Base-by-base conservation (phyloP, 2,113 vertebrate species). In the Tichodroma muraria region DNA sequence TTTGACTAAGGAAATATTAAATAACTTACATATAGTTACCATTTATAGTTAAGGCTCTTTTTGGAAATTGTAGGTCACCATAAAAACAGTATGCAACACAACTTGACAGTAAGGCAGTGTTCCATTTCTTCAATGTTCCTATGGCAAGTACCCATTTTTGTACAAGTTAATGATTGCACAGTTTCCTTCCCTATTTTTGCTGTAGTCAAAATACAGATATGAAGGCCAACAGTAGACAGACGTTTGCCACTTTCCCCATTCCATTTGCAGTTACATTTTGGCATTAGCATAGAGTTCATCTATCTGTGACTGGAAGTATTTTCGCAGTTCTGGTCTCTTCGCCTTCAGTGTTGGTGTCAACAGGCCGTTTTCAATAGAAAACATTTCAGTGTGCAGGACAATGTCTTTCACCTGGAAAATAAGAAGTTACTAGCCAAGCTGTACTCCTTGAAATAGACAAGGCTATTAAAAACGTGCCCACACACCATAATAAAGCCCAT, bases 271-370 rank as follows among this genome's bases (percentile, higher is more conserved):
- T 97, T 98, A 99, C 92, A 98, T 98, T 97, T 98, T 99, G 95
- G 98, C 97, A 90, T 98, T 98, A 71, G 98, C 96, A 91, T 99
- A 99, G 27, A 99, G 98, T 97, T 98, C 98, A 80, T 98, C 97
- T 47, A 99, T 99, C 94, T 99, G 98, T 30, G 98, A 94, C 95
- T 98, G 97, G 97, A 99, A 99, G 90, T 83, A 93, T 75, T 89
- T 98, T 54, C 97, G 98, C 21, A 99, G 97, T 61, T 99, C 98
- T 4, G 97, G 94, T 96, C 99, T 98, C 97, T 99, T 99, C 0
- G 99, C 98, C 97, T 99, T 99, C 97, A 99, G 96, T 3, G 99
- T 99, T 44, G 99, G 99, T 8, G 99, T 99, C 86, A 99, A 97
- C 59, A 99, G 98, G 88, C 99, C 99, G 2, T 99, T 99, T 94